A percentile compares a stretch with the other conserved stretches of the same genome.
These are phyloP conservation scores for Limosa lapponica DNA, from an alignment of 2,797 vertebrate genomes.

Conservation along the genomic window DNA sequence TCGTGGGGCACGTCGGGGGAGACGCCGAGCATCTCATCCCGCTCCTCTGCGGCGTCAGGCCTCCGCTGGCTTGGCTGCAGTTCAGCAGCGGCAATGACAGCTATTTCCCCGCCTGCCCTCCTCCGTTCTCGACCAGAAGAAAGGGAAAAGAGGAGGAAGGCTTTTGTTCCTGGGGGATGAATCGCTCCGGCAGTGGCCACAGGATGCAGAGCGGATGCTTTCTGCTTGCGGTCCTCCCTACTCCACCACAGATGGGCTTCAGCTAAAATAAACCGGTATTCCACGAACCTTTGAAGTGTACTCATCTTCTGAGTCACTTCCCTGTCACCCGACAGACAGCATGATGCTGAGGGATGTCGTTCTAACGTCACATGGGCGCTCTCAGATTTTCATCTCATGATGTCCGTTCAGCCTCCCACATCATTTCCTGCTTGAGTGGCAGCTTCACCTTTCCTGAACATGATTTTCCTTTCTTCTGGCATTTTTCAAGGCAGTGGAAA, in stretches of 20 bases:
- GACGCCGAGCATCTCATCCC: not conserved
- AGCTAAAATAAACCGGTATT: constrained; percentile 6
- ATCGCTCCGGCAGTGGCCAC: not conserved
- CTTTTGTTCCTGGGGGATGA: not conserved
- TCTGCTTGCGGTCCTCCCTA: not conserved
- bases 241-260: not conserved
- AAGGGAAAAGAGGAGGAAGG: not conserved
- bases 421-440: rapidly evolving
- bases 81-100: not conserved
- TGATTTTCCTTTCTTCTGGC: not conserved
- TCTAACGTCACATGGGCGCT: rapidly evolving
- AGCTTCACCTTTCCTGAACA: not conserved
- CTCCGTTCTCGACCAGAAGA: not conserved
- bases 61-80: not conserved
- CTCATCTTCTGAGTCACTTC: constrained; percentile 16
- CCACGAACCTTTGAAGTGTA: not conserved
- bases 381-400: not conserved
- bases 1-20: rapidly evolving
- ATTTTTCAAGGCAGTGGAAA: not conserved
- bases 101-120: not conserved
- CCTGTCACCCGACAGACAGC: not conserved
- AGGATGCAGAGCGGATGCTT: not conserved
- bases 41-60: rapidly evolving
- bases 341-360: not conserved
- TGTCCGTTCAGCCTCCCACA: not conserved